Evolutionary conservation across 2,113 vertebrate genomes (phyloP).

Genomic region (Oreamnos americanus): DNA sequence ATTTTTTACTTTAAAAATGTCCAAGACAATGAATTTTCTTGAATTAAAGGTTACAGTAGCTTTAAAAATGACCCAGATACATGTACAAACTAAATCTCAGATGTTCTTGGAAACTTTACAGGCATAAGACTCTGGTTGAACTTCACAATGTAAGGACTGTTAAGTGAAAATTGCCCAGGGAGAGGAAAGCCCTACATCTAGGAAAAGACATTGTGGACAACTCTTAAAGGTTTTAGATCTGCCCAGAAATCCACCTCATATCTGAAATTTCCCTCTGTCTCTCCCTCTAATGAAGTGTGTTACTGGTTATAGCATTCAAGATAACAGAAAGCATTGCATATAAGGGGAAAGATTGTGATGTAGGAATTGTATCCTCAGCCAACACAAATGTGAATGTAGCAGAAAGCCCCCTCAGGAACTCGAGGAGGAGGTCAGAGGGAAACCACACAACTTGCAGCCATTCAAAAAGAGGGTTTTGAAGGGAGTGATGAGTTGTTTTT

Average conservation of each 20-base stretch:
- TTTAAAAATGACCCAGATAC: conserved; percentile 41
- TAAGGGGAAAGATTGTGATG: not conserved
- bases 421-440: not conserved
- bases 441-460: not conserved
- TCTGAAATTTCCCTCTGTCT: not conserved
- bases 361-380: not conserved
- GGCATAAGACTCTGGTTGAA: not conserved
- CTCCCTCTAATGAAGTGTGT: not conserved
- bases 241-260: not conserved
- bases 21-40: conserved; percentile 20
- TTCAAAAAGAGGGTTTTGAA: not conserved
- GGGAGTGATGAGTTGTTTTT: accelerated
- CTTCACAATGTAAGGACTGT: not conserved
- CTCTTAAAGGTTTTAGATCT: not conserved
- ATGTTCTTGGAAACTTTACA: conserved; percentile 3
- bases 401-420: not conserved
- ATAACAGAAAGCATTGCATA: not conserved
- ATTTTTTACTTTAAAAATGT: conserved; percentile 42
- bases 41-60: not conserved
- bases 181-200: not conserved
- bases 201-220: not conserved
- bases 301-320: not conserved
- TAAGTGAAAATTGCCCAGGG: not conserved
- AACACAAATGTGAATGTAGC: not conserved
- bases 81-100: conserved; percentile 25